Base-by-base conservation (phyloP, 2,888 invertebrate species). In the Drosophila dives region DNA sequence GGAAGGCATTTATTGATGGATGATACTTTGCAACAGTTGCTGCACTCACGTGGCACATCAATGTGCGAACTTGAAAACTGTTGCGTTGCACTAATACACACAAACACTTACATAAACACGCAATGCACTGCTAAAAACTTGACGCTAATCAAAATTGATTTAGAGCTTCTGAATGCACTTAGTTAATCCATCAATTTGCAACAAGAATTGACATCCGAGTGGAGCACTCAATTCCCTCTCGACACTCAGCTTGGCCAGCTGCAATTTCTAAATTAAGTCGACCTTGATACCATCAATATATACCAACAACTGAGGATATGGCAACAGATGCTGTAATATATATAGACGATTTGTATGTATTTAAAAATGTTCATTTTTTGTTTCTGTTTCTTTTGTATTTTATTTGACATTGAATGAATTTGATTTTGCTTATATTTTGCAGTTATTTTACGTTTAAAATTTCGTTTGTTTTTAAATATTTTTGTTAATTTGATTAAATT, bases 111-210 rank as follows among this genome's bases (percentile, higher is more conserved):
- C 36, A 53, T 40, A 20, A 23, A 38, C 40, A 26, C 59, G 8
- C 33, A 59, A 42, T 29, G 29, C 29, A 38, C 17, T 59, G 12
- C 20, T 20, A n/a, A 12, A 58, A 10, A 8, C 26, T 33, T 17
- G 63, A 34, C 26, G 58, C 50, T 81, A 74, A 80, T 83, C 68
- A 54, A 77, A 86, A 86, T 75, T 80, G 86, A 83, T 71, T 76
- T 63, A 66, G 38, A 69, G 50, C 60, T 58, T 15, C 40, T 36
- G 32, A 64, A 75, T 65, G 63, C 58, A 63, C 60, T 65, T 58
- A 59, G 68, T 76, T 63, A 58, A 59, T 74, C 64, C 73, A 77
- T 78, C 75, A 75, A 75, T 81, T 63, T 50, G 56, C 54, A 36
- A 45, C 54, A 58, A 59, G 50, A 66, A 54, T 62, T 64, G 64